Percentiles rank a stretch among this genome's conserved stretches.
Conservation (phyloP, 2,113 vertebrate genomes). For the Oncorhynchus nerka region DNA sequence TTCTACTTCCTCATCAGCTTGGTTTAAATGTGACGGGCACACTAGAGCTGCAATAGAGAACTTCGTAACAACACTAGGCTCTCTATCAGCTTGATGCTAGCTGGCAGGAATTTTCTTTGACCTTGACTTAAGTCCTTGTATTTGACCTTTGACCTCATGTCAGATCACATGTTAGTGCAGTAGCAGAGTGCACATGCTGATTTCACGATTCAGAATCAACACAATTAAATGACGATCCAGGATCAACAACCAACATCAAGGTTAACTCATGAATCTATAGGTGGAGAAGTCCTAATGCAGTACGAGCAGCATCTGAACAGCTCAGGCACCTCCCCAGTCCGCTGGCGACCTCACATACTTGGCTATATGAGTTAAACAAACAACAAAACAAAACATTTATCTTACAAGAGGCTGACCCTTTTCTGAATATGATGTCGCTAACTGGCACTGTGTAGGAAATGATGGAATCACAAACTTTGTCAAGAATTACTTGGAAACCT, state of each 20-base stretch:
- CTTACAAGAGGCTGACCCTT: neutral
- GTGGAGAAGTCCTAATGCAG: conserved; percentile 5
- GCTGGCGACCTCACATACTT: neutral
- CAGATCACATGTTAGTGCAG: neutral
- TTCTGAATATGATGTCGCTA: neutral
- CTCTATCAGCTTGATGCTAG: neutral
- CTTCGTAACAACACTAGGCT: neutral
- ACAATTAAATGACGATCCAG: neutral
- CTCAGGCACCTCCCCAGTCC: neutral
- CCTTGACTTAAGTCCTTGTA: neutral
- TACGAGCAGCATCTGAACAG: neutral
- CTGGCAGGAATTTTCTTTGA: no score
- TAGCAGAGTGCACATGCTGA: neutral
- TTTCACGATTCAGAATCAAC: neutral
- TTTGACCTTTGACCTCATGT: neutral
- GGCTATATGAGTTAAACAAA: neutral
- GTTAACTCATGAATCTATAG: neutral
- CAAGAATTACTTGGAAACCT: neutral
- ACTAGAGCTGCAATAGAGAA: neutral
- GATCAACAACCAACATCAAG: neutral
- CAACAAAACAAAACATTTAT: neutral
- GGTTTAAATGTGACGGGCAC: neutral
- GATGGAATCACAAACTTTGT: neutral
- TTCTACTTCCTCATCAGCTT: neutral
- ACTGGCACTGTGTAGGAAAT: no score